Evolutionary conservation across 2,888 invertebrate genomes (phyloP).

Genomic region (Furcula furcula): DNA sequence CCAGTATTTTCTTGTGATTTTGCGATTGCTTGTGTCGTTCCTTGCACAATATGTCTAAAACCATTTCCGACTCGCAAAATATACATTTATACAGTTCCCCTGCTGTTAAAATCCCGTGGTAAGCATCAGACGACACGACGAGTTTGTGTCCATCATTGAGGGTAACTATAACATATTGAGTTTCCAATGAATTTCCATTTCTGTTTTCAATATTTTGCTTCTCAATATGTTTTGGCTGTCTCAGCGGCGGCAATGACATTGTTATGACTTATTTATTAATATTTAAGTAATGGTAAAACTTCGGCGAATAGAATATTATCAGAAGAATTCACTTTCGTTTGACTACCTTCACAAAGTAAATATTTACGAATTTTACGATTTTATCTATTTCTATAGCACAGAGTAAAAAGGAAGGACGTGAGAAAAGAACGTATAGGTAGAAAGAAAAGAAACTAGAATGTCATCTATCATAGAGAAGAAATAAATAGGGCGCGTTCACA

Average conservation of each 20-base stretch:
- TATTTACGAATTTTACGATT: not conserved
- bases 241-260: constrained; percentile 42
- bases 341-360: not conserved
- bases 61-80: constrained; percentile 44
- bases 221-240: constrained; percentile 39
- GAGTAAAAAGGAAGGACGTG: no score
- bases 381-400: no score
- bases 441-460: no score
- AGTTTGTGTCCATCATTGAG: constrained; percentile 46
- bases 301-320: not conserved
- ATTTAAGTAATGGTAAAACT: not conserved
- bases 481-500: no score
- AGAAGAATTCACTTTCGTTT: not conserved
- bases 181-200: constrained; percentile 6
- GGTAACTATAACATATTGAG: constrained; percentile 48
- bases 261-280: not conserved
- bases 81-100: constrained; percentile 49
- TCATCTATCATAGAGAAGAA: no score
- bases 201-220: constrained; percentile 2
- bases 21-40: constrained; percentile 41
- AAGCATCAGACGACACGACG: constrained; percentile 53
- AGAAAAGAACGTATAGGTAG: no score
- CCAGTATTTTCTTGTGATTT: constrained; percentile 38
- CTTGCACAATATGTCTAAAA: constrained; percentile 34
- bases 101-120: constrained; percentile 50